Conservation (phyloP, 2,888 invertebrate species). For the Hybos culiciformis region DNA sequence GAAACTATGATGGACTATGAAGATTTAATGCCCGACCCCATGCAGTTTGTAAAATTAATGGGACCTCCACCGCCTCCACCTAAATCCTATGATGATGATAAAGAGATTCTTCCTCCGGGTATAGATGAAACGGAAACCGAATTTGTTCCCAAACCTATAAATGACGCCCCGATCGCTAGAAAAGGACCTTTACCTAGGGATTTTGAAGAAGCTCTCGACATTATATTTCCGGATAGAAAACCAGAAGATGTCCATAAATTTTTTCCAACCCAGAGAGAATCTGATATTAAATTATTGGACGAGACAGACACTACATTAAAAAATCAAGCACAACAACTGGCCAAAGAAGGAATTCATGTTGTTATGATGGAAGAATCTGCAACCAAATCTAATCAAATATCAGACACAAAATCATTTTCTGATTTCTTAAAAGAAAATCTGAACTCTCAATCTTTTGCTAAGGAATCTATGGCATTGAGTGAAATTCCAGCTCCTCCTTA, state of each 20-base stretch:
- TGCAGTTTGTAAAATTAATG: conserved; percentile 34
- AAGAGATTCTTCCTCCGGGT: conserved; percentile 31
- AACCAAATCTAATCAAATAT: too few relatives aligned
- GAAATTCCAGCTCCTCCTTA: conserved; percentile 20
- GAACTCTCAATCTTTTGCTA: conserved; percentile 4
- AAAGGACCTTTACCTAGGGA: conserved; percentile 43
- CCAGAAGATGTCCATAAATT: background rate
- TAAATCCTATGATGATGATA: conserved; percentile 20
- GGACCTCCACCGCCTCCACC: conserved; percentile 28
- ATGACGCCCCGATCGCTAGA: conserved; percentile 33
- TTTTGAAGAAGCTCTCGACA: conserved; percentile 45
- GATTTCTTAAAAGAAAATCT: conserved; percentile 11
- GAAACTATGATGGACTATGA: conserved; percentile 33
- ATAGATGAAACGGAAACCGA: conserved; percentile 35
- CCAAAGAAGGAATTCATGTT: conserved; percentile 31
- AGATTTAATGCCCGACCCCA: conserved; percentile 36
- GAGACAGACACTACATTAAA: conserved; percentile 26
- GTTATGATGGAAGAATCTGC: conserved; percentile 28
- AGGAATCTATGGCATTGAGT: background rate
- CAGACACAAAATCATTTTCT: conserved; percentile 18
- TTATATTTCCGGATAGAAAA: conserved; percentile 42
- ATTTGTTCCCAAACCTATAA: conserved; percentile 35
- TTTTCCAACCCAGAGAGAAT: too few relatives aligned
- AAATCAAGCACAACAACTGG: conserved; percentile 24
- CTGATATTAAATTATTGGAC: conserved; percentile 6